Conservation (phyloP, 2,113 vertebrate genomes). For the Aegotheles bennettii region DNA sequence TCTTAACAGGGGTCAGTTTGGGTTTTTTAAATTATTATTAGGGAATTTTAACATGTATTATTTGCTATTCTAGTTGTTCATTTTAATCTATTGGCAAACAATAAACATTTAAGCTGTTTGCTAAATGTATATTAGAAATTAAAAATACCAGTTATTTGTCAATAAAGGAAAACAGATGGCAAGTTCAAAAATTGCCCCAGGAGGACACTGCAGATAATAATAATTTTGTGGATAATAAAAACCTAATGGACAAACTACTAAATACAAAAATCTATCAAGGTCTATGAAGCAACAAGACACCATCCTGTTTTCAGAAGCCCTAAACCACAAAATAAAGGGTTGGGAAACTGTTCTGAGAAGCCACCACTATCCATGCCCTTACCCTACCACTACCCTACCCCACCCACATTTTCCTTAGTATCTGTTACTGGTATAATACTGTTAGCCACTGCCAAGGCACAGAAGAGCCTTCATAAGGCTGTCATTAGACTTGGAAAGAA, state of each 20-base stretch:
- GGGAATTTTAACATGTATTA: background rate
- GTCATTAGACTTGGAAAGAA: background rate
- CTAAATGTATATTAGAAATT: background rate
- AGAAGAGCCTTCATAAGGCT: background rate
- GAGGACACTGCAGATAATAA: background rate
- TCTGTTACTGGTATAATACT: background rate
- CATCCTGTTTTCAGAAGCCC: background rate
- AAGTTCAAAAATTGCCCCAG: background rate
- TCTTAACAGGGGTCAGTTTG: background rate
- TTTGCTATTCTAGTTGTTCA: background rate
- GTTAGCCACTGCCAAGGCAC: background rate
- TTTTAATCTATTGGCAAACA: background rate
- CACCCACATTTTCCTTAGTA: background rate
- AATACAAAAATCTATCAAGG: background rate
- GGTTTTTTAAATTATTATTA: background rate
- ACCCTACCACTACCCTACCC: background rate
- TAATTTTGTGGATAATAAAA: background rate
- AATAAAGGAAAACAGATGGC: background rate
- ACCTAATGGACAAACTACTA: background rate
- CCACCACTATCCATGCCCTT: too few species aligned
- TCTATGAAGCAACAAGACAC: background rate
- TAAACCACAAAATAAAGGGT: background rate
- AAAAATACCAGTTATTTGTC: background rate
- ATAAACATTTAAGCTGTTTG: background rate
- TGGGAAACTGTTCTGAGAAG: background rate